A percentile compares a stretch with the other conserved stretches of the same genome.
Conservation (phyloP, 2,797 vertebrate species). For the Acanthurus leucopareius region DNA sequence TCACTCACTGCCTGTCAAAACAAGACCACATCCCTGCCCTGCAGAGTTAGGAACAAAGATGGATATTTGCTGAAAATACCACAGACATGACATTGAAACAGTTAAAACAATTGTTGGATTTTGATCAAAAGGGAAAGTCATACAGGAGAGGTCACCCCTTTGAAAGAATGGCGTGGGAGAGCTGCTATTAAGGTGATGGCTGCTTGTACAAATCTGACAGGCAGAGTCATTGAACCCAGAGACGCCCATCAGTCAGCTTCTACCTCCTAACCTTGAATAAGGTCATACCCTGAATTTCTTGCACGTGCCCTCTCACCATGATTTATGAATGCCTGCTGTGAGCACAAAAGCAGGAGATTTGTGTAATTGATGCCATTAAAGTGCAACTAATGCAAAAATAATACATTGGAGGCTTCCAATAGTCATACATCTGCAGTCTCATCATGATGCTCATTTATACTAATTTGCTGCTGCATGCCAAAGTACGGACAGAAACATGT, state of each 20-base stretch:
- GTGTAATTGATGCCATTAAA: conserved; percentile 65
- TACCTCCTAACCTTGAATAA: conserved; percentile 73
- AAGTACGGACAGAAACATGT: conserved; percentile 14
- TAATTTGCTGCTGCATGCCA: conserved; percentile 51
- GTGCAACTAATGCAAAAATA: conserved; percentile 79
- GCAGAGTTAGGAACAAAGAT: conserved; percentile 19
- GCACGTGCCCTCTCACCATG: conserved; percentile 50
- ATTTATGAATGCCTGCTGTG: conserved; percentile 73
- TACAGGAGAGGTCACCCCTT: conserved; percentile 4
- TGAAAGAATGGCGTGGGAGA: conserved; percentile 7
- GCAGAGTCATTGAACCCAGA: conserved; percentile 49
- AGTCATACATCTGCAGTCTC: conserved; percentile 52
- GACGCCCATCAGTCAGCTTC: conserved; percentile 75
- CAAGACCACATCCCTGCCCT: conserved; percentile 43
- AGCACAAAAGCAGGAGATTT: conserved; percentile 63
- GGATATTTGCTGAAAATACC: conserved; percentile 24
- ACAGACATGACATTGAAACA: conserved; percentile 9
- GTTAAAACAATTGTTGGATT: conserved; percentile 35
- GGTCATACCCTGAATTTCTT: conserved; percentile 75
- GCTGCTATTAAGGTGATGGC: conserved; percentile 53
- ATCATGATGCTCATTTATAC: conserved; percentile 52
- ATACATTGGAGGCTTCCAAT: conserved; percentile 53
- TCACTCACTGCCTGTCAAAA: conserved; percentile 64
- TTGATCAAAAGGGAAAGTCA: conserved; percentile 13
- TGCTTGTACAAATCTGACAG: conserved; percentile 63